Conservation (phyloP, 2,113 vertebrate species). For the Symphodus melops region DNA sequence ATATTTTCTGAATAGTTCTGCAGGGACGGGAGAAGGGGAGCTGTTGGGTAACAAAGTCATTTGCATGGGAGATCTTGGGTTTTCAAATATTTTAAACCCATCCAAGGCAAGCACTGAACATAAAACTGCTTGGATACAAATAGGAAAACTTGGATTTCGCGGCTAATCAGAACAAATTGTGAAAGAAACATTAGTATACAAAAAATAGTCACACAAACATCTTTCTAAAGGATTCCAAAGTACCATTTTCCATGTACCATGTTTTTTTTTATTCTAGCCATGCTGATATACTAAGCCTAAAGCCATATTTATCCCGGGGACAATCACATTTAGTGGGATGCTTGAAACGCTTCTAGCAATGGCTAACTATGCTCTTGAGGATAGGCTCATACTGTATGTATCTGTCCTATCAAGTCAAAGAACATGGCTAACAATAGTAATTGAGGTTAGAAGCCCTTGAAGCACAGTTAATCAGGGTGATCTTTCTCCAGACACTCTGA, state of each 20-base stretch:
- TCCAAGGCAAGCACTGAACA: constrained; percentile 44
- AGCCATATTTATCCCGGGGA: background rate
- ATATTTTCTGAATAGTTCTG: constrained; percentile 73
- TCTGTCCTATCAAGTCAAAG: background rate
- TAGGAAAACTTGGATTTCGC: constrained; percentile 34
- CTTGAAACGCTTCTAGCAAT: background rate
- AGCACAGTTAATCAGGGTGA: constrained; percentile 28
- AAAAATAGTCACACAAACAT: background rate
- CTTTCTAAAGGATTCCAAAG: background rate
- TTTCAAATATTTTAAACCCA: constrained; percentile 46
- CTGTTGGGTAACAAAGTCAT: constrained; percentile 51
- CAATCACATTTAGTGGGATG: background rate
- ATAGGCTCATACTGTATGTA: background rate
- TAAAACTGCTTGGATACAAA: constrained; percentile 37
- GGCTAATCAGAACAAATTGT: constrained; percentile 34
- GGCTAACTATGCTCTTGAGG: background rate
- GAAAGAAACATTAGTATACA: too few species aligned
- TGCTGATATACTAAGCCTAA: background rate
- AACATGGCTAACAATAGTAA: constrained; percentile 8
- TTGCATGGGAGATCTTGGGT: constrained; percentile 34
- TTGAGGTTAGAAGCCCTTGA: background rate
- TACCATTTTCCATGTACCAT: background rate
- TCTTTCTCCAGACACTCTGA: constrained; percentile 27
- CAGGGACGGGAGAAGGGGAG: constrained; percentile 32
- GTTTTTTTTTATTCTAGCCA: background rate